phyloP scores from a whole-genome alignment of 2,797 vertebrate genomes.

The Picus viridis region DNA sequence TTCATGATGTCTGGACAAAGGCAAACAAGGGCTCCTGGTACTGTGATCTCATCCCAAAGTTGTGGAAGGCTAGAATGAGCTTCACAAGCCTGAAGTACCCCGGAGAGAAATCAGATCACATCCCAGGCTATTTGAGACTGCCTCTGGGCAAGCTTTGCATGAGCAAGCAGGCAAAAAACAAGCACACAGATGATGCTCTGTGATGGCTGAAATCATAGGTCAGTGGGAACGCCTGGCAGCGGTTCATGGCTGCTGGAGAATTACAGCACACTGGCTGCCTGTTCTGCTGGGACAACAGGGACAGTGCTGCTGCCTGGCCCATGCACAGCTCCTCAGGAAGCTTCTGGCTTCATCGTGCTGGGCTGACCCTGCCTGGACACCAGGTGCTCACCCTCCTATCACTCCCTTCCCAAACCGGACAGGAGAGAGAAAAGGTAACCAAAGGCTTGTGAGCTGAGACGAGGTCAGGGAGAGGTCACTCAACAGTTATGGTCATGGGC shows the following conservation, averaged over 20 bases:
- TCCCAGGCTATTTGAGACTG: constrained; percentile 26
- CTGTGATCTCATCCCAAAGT: constrained; percentile 50
- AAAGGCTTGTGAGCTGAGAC: not conserved
- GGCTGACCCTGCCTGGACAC: not conserved
- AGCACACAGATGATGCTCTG: constrained; percentile 46
- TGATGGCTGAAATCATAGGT: constrained; percentile 50
- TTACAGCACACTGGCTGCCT: fast-evolving
- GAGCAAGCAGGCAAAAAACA: constrained; percentile 36
- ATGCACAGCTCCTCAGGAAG: not conserved
- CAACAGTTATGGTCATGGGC: too few species aligned
- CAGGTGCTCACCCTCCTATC: not conserved
- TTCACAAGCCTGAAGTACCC: not conserved
- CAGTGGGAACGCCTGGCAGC: constrained; percentile 30
- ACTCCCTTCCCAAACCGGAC: not conserved
- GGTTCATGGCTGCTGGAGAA: not conserved
- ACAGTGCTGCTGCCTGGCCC: not conserved
- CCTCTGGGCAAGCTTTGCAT: constrained; percentile 30
- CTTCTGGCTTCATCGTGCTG: not conserved
- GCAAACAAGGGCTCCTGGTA: constrained; percentile 17
- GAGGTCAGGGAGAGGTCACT: not conserved
- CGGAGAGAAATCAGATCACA: constrained; percentile 52
- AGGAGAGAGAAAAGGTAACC: not conserved
- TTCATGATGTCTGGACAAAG: not conserved
- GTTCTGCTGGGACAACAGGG: not conserved
- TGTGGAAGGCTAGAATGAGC: not conserved